phyloP scores from a whole-genome alignment of 2,113 vertebrate species.

The Pristiophorus japonicus region DNA sequence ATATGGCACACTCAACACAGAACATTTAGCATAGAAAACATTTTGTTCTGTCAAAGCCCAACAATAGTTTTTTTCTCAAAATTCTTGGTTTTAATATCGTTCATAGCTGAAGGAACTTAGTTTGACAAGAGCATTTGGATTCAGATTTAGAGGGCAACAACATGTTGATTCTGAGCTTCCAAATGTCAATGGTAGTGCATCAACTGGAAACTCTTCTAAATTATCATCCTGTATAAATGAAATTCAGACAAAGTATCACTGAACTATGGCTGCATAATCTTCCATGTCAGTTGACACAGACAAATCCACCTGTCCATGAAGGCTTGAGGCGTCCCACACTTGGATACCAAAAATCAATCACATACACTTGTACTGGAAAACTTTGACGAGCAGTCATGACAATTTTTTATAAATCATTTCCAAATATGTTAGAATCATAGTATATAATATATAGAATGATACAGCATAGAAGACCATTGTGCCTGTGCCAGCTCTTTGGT shows the following conservation, averaged over 20 bases:
- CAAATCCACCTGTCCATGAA: neutral
- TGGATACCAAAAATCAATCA: neutral
- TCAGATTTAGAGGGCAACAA: neutral
- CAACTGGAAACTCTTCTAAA: neutral
- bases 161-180: neutral
- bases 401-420: neutral
- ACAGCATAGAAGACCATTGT: neutral
- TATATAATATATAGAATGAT: neutral
- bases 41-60: neutral
- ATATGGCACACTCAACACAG: neutral
- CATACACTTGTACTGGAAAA: neutral
- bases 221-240: neutral
- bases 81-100: neutral
- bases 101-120: neutral
- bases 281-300: neutral
- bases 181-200: neutral
- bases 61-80: neutral
- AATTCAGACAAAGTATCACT: neutral
- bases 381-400: neutral
- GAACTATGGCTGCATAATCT: neutral
- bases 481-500: neutral
- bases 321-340: neutral
- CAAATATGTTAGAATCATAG: neutral
- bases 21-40: neutral
- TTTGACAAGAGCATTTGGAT: neutral